A percentile compares a stretch with the other conserved stretches of the same genome.
These are phyloP conservation scores for Chironomus tentans DNA, from an alignment of 2,888 invertebrate species.

Conservation along the genomic window DNA sequence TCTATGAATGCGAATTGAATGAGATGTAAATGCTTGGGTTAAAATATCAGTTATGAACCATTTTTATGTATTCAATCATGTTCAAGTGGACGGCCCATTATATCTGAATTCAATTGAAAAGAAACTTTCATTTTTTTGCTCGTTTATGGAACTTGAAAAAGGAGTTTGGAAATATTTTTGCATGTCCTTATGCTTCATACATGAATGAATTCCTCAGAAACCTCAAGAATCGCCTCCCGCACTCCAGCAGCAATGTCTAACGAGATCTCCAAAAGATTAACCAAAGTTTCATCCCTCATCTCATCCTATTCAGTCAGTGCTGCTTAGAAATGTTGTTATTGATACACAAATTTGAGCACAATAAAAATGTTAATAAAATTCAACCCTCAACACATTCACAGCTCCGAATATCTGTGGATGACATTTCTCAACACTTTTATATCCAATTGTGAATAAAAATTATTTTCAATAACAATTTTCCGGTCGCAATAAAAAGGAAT, in stretches of 20 bases:
- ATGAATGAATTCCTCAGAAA: not conserved
- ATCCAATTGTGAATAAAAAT: conserved; percentile 5
- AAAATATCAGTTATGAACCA: not conserved
- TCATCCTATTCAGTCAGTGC: not conserved
- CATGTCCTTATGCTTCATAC: not conserved
- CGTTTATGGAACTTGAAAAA: not conserved
- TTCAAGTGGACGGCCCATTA: not conserved
- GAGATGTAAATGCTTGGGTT: not conserved
- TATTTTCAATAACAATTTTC: conserved; percentile 11
- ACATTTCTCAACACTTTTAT: conserved; percentile 17
- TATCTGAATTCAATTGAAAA: not conserved
- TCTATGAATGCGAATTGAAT: not conserved
- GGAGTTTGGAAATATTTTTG: not conserved
- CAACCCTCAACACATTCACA: not conserved
- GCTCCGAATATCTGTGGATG: conserved; percentile 4
- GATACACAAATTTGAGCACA: conserved; percentile 17
- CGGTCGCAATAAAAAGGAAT: not conserved
- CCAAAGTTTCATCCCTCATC: not conserved
- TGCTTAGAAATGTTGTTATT: conserved; percentile 12
- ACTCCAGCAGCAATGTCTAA: not conserved
- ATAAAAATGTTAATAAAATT: conserved; percentile 25
- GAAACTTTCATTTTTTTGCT: not conserved
- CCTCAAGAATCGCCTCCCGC: not conserved
- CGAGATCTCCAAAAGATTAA: not conserved
- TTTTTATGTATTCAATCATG: not conserved